Conservation (phyloP, 2,113 vertebrate genomes). For the Zosterops pallidus region DNA sequence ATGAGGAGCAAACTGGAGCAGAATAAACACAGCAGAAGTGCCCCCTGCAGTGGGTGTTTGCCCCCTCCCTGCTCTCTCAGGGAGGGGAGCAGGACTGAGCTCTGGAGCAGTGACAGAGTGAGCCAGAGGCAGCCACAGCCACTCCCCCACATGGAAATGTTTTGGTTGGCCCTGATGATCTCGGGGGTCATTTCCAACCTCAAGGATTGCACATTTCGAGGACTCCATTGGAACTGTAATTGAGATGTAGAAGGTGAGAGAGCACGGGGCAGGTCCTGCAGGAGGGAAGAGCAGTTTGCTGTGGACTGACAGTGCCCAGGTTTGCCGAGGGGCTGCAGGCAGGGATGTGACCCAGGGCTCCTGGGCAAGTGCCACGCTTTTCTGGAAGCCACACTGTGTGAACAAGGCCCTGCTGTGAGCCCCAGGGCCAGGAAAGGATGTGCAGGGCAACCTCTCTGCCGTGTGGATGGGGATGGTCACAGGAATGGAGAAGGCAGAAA, state of each 20-base stretch:
- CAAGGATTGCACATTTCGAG: not conserved
- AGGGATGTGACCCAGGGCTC: not conserved
- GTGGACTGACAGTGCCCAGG: not conserved
- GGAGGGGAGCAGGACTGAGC: not conserved
- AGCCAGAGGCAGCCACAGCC: not conserved
- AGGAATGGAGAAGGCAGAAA: not conserved
- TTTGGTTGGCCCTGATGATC: too few species aligned
- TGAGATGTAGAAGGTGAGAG: not conserved
- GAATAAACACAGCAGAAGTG: rapidly evolving
- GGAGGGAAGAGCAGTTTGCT: not conserved
- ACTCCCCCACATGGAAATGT: not conserved
- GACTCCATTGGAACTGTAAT: rapidly evolving
- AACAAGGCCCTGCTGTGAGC: too few species aligned
- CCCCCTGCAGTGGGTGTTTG: not conserved
- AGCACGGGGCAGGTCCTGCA: not conserved
- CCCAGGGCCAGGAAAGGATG: not conserved
- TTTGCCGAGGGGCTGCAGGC: not conserved
- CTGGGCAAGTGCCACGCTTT: not conserved
- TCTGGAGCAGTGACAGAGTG: not conserved
- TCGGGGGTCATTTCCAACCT: not conserved
- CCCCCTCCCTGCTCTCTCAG: not conserved
- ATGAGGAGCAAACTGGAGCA: not conserved
- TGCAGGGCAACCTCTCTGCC: not conserved
- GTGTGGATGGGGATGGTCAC: not conserved
- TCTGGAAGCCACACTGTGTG: not conserved